These are phyloP conservation scores for Agrotis puta DNA, from an alignment of 2,888 invertebrate genomes.

Conservation along the genomic window DNA sequence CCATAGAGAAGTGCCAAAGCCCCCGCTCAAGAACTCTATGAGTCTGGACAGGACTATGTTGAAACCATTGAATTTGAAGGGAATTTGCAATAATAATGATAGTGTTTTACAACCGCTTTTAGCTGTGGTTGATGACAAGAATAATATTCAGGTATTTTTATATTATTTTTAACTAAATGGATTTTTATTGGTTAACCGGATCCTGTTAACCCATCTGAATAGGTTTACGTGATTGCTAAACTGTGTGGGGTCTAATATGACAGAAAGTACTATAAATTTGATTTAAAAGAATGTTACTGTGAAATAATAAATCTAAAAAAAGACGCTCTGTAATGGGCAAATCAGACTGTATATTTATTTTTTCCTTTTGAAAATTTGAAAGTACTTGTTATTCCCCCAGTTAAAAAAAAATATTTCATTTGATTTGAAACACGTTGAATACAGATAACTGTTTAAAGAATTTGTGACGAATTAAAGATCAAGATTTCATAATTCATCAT, in stretches of 20 bases:
- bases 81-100: slow-evolving; percentile 83
- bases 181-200: not conserved
- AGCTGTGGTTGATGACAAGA: slow-evolving; percentile 87
- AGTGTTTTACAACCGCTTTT: slow-evolving; percentile 79
- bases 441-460: no score
- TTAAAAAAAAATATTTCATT: no score
- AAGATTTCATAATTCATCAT: no score
- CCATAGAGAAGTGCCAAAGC: slow-evolving; percentile 74
- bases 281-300: not conserved
- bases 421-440: no score
- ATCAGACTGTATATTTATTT: no score
- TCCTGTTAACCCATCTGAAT: not conserved
- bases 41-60: slow-evolving; percentile 84
- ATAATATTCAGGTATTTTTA: slow-evolving; percentile 85
- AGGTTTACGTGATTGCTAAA: not conserved
- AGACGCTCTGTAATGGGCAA: no score
- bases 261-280: not conserved
- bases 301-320: no score
- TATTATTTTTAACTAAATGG: not conserved
- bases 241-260: no score
- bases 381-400: no score
- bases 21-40: slow-evolving; percentile 76
- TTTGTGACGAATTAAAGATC: no score
- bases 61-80: slow-evolving; percentile 85
- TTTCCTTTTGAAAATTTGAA: no score